A percentile compares a stretch with the other conserved stretches of the same genome.
Evolutionary conservation across 2,888 invertebrate genomes (phyloP).

Genomic region (Amphiduros pacificus): DNA sequence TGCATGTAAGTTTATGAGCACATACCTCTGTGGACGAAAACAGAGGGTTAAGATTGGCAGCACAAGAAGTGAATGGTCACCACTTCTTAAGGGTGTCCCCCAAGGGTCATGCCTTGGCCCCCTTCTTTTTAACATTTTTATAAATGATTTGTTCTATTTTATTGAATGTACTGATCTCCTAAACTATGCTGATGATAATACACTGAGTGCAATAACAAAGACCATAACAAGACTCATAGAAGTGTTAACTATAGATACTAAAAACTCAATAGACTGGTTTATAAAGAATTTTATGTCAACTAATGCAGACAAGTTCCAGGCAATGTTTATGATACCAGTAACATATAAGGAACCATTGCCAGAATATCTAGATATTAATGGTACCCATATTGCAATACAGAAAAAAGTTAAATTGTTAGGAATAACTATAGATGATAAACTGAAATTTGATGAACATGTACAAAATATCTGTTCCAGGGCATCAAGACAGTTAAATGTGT

Average conservation of each 20-base stretch:
- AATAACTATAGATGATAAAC: no score
- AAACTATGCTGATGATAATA: background rate
- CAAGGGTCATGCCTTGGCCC: background rate
- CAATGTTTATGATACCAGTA: background rate
- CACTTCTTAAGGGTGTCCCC: background rate
- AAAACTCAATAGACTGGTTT: background rate
- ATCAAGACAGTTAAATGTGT: no score
- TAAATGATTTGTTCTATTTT: background rate
- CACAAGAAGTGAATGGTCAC: background rate
- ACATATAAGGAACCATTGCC: background rate
- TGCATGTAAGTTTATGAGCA: background rate
- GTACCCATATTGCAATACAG: no score
- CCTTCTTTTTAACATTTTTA: background rate
- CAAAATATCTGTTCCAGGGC: no score
- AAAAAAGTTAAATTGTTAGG: no score
- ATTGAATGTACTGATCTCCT: background rate
- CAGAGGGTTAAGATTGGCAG: background rate
- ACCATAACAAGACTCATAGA: no score
- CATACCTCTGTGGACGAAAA: background rate
- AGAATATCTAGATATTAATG: no score
- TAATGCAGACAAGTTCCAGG: background rate
- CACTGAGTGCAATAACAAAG: background rate
- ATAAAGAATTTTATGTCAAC: background rate
- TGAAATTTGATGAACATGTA: no score
- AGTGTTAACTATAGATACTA: no score